Conservation (phyloP, 1,140 invertebrate genomes). For the Meteorus sp. region DNA sequence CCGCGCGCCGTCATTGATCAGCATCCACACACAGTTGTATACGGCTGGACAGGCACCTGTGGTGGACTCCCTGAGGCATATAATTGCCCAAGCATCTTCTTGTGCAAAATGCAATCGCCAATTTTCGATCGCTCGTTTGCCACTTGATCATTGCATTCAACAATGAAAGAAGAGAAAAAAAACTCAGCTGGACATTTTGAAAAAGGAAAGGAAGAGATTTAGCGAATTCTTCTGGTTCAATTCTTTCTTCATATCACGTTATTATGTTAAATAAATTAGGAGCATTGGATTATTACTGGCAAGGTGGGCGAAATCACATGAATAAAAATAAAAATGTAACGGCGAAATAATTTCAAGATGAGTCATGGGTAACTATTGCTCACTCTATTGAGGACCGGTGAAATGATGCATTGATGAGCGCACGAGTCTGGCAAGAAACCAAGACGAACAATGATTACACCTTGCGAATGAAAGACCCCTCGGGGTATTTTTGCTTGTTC, state of each 20-base stretch:
- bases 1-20: constrained; percentile 21
- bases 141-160: too few relatives aligned
- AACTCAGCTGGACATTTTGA: not conserved
- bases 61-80: not conserved
- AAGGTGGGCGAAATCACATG: not conserved
- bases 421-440: too few relatives aligned
- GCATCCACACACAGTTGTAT: not conserved
- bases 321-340: not conserved
- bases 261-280: not conserved
- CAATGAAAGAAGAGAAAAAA: not conserved
- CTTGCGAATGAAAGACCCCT: constrained; percentile 36
- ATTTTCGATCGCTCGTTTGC: constrained; percentile 12
- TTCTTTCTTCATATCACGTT: not conserved
- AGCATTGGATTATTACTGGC: not conserved
- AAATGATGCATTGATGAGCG: constrained; percentile 7
- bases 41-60: constrained; percentile 34
- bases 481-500: constrained; percentile 21
- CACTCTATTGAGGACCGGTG: not conserved
- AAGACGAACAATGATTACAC: constrained; percentile 45
- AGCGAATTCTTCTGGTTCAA: too few relatives aligned
- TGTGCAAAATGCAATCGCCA: not conserved
- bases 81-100: constrained; percentile 20
- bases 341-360: not conserved
- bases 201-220: too few relatives aligned
- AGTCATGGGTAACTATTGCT: constrained; percentile 6